phyloP scores from a whole-genome alignment of 2,888 invertebrate species.

The Stenotaenia linearis region DNA sequence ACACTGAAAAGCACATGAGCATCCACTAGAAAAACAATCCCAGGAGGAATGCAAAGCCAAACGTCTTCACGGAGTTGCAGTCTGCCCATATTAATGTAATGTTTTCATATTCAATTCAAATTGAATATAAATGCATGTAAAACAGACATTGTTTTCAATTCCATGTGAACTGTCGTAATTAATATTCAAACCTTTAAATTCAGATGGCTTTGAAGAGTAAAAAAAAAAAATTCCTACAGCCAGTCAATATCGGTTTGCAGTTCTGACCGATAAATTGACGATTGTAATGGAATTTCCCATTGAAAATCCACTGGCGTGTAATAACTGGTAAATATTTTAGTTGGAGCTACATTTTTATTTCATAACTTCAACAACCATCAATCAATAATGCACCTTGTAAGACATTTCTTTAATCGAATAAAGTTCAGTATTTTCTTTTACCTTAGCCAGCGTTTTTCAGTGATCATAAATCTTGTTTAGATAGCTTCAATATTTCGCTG shows the following conservation, averaged over 20 bases:
- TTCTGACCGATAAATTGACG: no score
- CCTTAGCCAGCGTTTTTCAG: conserved; percentile 5
- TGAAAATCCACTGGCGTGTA: neutral
- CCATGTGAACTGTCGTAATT: no score
- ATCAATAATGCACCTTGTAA: neutral
- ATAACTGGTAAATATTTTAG: neutral
- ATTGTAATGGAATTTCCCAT: neutral
- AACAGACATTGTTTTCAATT: no score
- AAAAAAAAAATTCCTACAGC: no score
- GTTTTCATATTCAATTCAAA: neutral
- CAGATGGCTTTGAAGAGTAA: no score
- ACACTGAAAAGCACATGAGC: neutral
- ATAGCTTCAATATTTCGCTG: neutral
- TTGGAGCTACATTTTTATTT: neutral
- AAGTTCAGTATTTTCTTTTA: neutral
- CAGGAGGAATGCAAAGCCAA: neutral
- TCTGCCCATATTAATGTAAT: neutral
- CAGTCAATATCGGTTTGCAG: no score
- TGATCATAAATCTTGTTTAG: conserved; percentile 11
- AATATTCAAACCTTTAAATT: no score
- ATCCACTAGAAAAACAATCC: neutral
- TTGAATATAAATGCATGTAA: no score
- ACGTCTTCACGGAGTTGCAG: no score
- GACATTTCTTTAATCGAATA: conserved; percentile 12
- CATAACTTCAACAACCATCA: neutral